These are phyloP conservation scores for Trachelus tabidus DNA, from an alignment of 2,888 invertebrate species.

Conservation along the genomic window DNA sequence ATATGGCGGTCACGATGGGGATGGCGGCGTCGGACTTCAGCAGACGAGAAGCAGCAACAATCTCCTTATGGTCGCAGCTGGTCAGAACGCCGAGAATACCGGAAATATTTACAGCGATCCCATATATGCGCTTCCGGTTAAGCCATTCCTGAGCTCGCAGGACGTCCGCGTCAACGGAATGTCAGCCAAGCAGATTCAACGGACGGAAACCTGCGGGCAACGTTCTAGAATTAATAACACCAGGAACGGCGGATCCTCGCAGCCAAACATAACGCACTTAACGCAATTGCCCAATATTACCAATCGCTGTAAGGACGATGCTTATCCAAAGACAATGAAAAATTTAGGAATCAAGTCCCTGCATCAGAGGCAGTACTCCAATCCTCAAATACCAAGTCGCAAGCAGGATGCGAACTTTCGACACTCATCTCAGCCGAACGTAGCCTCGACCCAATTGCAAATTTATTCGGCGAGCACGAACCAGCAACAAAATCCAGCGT, in stretches of 20 bases:
- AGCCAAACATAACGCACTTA: slow-evolving; percentile 40
- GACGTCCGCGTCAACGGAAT: slow-evolving; percentile 55
- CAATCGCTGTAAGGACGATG: slow-evolving; percentile 25
- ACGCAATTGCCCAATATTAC: neutral
- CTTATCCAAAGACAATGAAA: slow-evolving; percentile 28
- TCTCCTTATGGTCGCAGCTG: slow-evolving; percentile 27
- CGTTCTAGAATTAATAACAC: slow-evolving; percentile 16
- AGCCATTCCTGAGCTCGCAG: slow-evolving; percentile 62
- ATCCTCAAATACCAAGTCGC: slow-evolving; percentile 48
- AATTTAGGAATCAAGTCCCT: slow-evolving; percentile 28
- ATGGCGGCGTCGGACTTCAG: slow-evolving; percentile 28
- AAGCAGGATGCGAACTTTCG: slow-evolving; percentile 19
- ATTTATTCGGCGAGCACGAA: slow-evolving; percentile 18
- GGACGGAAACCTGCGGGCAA: slow-evolving; percentile 31
- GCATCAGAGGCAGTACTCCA: slow-evolving; percentile 54
- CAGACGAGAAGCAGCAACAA: slow-evolving; percentile 52
- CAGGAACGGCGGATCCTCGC: slow-evolving; percentile 42
- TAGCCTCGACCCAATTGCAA: slow-evolving; percentile 19
- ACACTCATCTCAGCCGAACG: slow-evolving; percentile 19
- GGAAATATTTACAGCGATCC: slow-evolving; percentile 52
- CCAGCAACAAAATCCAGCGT: slow-evolving; percentile 48
- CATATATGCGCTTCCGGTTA: slow-evolving; percentile 59
- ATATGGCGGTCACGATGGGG: slow-evolving; percentile 29
- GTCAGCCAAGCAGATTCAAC: slow-evolving; percentile 35
- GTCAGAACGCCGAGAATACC: slow-evolving; percentile 19